A percentile compares a stretch with the other conserved stretches of the same genome.
These are phyloP conservation scores for Pectinophora gossypiella DNA, from an alignment of 1,140 invertebrate species.

Conservation along the genomic window DNA sequence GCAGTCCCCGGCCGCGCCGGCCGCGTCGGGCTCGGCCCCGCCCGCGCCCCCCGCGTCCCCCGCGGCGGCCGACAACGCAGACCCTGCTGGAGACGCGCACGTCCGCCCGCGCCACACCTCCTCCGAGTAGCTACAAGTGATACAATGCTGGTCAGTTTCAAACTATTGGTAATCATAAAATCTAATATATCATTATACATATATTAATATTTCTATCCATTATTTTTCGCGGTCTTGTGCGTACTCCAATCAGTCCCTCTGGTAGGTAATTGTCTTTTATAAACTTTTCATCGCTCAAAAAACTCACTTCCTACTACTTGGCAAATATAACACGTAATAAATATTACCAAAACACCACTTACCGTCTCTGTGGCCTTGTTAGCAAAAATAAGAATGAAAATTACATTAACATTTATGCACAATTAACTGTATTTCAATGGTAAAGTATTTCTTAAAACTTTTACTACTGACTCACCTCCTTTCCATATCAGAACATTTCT, in stretches of 20 bases:
- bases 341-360: too few relatives aligned
- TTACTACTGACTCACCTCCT: slow-evolving; percentile 78
- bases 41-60: slow-evolving; percentile 26
- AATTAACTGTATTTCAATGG: too few relatives aligned
- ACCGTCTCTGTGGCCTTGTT: slow-evolving; percentile 36
- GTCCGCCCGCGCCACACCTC: slow-evolving; percentile 49
- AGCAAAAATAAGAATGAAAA: slow-evolving; percentile 27
- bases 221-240: too few relatives aligned
- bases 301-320: too few relatives aligned
- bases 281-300: too few relatives aligned
- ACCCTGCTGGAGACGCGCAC: slow-evolving; percentile 36
- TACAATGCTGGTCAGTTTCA: too few relatives aligned
- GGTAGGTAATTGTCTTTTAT: too few relatives aligned
- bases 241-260: too few relatives aligned
- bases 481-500: slow-evolving; percentile 85
- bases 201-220: too few relatives aligned
- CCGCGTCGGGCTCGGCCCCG: slow-evolving; percentile 21
- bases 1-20: slow-evolving; percentile 30
- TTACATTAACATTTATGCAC: slow-evolving; percentile 3
- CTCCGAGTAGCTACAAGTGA: slow-evolving; percentile 53
- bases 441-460: slow-evolving; percentile 8
- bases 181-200: too few relatives aligned
- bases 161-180: too few relatives aligned
- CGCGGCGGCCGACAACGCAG: slow-evolving; percentile 23
- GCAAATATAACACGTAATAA: too few relatives aligned